Base-by-base conservation (phyloP, 2,888 invertebrate species). In the Seladonia tumulorum region DNA sequence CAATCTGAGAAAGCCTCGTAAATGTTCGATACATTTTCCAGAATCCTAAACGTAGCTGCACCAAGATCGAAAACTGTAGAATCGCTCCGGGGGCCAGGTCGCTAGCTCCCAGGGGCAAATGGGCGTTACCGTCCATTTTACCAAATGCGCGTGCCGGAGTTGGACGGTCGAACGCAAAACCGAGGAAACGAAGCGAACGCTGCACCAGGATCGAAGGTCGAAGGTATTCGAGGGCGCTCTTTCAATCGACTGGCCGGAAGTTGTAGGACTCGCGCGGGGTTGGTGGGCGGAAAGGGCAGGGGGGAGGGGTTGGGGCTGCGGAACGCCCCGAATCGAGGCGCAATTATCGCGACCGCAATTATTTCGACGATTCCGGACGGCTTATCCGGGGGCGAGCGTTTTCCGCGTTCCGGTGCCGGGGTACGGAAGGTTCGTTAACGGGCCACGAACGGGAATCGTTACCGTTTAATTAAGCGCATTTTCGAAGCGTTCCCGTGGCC, bases 391-490 rank as follows among this genome's bases (percentile, higher is more conserved):
- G 82, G 53, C 78, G 85, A 78, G 76, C 86, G 85, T 86, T 79
- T 35, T 72, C 63, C 78, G 49, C 68, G 60, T 57, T 45, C n/a
- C 74, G n/a, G 45, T 68, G 53, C 39, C 74, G 75, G 75, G 86
- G 25, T 63, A 81, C 57, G 78, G 81, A 83, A 75, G 86, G 86
- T 86, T 82, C 89, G 83, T 86, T 89, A 87, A 88, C 86, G 88
- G 81, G 73, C 82, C 85, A 68, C 76, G 82, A 86, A 85, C 83
- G 86, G 45, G 88, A 91, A 91, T 91, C 92, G 92, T 92, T 92
- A 91, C 87, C 91, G 90, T 93, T 93, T 94, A 93, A 94, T 94
- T 94, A 93, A 93, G 92, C 89, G 92, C 92, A 93, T 92, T 93
- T 93, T 91, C 90, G 88, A 35, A 66, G 63, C 63, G 63, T 63